Base-by-base conservation (phyloP, 2,888 invertebrate genomes). In the Agonopterix alstromeriana region DNA sequence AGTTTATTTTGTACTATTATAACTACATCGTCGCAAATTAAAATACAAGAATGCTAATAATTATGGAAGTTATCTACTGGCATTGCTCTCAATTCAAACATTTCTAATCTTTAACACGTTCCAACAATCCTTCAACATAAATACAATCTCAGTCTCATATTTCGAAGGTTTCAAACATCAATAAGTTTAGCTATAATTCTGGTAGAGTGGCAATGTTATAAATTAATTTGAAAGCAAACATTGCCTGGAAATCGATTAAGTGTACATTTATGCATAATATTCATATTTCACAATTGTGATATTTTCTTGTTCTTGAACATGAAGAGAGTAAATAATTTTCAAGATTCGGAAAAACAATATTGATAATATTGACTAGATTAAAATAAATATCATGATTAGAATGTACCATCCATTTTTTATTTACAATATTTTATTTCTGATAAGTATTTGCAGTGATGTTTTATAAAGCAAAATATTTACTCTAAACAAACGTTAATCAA, bases 91-190 rank as follows among this genome's bases (percentile, higher is more conserved):
- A 47, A 47, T 49, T 48, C 52, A 58, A 55, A 53, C 54, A 12
- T 9, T 17, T 57, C 52, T 60, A 65, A 67, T 66, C 64, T 55
- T 65, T 53, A 66, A 62, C 60, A 66, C 50, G 50, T 52, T 45
- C 57, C 55, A 63, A 64, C 57, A 4, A 62, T 60, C 57, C 55
- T 56, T 65, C 65, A 73, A 75, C 65, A 66, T 74, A 73, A 79
- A 78, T 75, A 80, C 77, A 72, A 70, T 68, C 70, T 82, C 83
- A 83, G 82, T 83, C 83, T 83, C 81, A 77, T 77, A 57, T 66
- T 67, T 68, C 66, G 67, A 67, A 65, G 67, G 69, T 64, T 63
- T 56, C 51, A 67, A 59, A 53, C 51, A 48, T 48, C 17, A 42
- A 48, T 40, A 45, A 47, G 11, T 51, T 54, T 43, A 43, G 36